Evolutionary conservation across 2,113 vertebrate genomes (phyloP), one percentile per base, ranked within the genome.

Genomic region (Pionites leucogaster): DNA sequence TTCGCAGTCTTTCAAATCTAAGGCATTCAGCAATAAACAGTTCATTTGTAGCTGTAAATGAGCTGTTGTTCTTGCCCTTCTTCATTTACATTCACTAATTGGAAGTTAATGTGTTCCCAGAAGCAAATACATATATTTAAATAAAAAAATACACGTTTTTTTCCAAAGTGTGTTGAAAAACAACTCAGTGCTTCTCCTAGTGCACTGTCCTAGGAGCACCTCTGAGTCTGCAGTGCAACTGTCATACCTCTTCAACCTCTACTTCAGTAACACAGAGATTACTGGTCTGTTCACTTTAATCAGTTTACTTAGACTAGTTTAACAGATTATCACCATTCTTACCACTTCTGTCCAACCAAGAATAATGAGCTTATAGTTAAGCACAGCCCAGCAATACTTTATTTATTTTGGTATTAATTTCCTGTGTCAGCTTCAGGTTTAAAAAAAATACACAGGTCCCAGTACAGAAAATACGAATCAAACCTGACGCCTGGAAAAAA

Each of bases 61-160:
- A 59, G 49, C 60, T 42, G 39, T 62, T 89, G 55, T 18, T 90
- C 46, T 55, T 69, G 60, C 70, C 20, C 17, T 46, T 94, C 81
- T 74, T 96, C 14, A 46, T 80, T 96, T 90, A 67, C 70, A 82
- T 74, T 79, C 19, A 37, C 63, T 95, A 77, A 87, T 18, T 95
- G 82, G 84, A 76, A 90, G 65, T 83, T 97, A 80, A 93, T 44
- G 31, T 65, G 28, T 67, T 94, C 91, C 60, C 47, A 95, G 55
- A 91, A 68, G 74, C 39, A 87, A 87, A 70, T 52, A 75, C 80
- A 50, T 80, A 44, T 72, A 86, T 92, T 82, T 29, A 75, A 76
- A 84, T 44, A 18, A 74, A 90, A 94, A 95, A 71, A 37, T 39
- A 35, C 10, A 22, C n/a, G 13, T 6, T n/a, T 47, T 62, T 59